Evolutionary conservation across 1,140 invertebrate genomes (phyloP).

Genomic region (Triops cancriformis): DNA sequence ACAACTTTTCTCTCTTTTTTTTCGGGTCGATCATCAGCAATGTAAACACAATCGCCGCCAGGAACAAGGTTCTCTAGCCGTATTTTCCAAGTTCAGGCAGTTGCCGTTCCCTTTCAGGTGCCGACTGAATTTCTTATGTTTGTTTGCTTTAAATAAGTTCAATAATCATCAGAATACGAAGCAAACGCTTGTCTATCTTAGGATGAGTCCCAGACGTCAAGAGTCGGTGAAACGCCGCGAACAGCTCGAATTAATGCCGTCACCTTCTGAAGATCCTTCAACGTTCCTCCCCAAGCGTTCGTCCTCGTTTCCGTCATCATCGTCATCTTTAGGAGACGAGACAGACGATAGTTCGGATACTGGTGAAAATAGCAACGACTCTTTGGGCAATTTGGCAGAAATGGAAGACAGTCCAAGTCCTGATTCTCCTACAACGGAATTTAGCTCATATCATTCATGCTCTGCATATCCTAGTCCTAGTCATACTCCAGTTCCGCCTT

Average conservation of each 20-base stretch:
- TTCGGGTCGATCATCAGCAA: neutral
- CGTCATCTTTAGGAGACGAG: neutral
- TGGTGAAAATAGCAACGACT: constrained; percentile 20
- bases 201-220: neutral
- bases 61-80: neutral
- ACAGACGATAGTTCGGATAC: neutral
- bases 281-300: neutral
- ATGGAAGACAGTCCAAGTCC: constrained; percentile 19
- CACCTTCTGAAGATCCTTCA: neutral
- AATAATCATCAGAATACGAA: no score
- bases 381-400: constrained; percentile 23
- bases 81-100: neutral
- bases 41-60: neutral
- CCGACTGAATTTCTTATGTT: neutral
- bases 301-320: neutral
- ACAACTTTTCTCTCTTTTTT: neutral
- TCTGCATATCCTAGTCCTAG: neutral
- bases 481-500: neutral
- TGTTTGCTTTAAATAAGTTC: no score
- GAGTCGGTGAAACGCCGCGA: neutral
- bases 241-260: neutral
- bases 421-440: neutral
- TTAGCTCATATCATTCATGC: neutral
- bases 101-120: neutral
- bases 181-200: neutral